Percentiles rank a stretch among this genome's conserved stretches.
These are phyloP conservation scores for Melitaea cinxia DNA, from an alignment of 1,140 invertebrate species.

Conservation along the genomic window DNA sequence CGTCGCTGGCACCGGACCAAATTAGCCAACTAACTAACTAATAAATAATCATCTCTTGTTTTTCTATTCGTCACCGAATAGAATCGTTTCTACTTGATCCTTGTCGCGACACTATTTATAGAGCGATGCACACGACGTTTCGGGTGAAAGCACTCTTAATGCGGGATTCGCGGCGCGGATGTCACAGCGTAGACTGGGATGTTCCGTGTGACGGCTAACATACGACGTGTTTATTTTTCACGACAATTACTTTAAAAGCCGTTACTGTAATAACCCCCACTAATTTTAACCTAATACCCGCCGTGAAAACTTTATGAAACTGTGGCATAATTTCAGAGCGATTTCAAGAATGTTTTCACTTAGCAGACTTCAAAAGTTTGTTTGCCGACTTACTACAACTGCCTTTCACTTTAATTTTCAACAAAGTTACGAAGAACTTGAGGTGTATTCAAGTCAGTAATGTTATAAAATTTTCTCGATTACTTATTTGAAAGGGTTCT, in stretches of 20 bases:
- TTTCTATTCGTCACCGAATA: constrained; percentile 77
- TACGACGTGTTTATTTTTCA: constrained; percentile 59
- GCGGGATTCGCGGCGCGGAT: constrained; percentile 61
- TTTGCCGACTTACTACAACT: constrained; percentile 47
- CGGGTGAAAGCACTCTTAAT: constrained; percentile 79
- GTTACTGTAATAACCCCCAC: constrained; percentile 57
- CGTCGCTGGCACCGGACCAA: constrained; percentile 72
- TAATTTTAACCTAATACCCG: constrained; percentile 73
- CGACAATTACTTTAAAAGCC: constrained; percentile 62
- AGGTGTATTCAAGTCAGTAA: constrained; percentile 20
- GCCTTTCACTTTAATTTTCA: constrained; percentile 60
- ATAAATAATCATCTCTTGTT: constrained; percentile 81
- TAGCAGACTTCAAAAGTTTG: constrained; percentile 64
- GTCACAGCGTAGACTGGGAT: constrained; percentile 35
- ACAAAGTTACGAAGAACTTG: constrained; percentile 46
- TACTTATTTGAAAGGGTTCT: background rate
- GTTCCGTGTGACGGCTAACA: constrained; percentile 44
- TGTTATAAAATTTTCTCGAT: constrained; percentile 30
- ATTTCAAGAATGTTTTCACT: constrained; percentile 72
- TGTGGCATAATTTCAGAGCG: constrained; percentile 69
- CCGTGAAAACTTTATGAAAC: constrained; percentile 70
- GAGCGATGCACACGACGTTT: constrained; percentile 71
- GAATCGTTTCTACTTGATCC: constrained; percentile 69
- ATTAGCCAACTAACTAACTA: constrained; percentile 79
- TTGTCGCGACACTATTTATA: constrained; percentile 70